A percentile compares a stretch with the other conserved stretches of the same genome.
These are phyloP conservation scores for Papilio gigon DNA, from an alignment of 2,888 invertebrate species.

Conservation along the genomic window DNA sequence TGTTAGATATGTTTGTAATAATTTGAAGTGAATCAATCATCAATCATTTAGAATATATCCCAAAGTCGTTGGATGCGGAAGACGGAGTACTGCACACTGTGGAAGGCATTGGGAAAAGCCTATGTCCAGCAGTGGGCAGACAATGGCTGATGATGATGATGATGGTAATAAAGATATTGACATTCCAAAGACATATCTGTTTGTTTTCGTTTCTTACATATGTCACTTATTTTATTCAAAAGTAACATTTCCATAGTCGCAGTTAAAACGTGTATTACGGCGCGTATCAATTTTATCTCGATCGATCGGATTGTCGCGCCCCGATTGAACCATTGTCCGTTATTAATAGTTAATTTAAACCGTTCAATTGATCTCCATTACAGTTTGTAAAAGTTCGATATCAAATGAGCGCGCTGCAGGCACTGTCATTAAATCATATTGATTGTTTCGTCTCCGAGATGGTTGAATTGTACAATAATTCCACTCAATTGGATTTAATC, in stretches of 20 bases:
- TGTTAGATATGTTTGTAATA: too few relatives aligned
- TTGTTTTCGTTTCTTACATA: too few relatives aligned
- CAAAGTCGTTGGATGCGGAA: too few relatives aligned
- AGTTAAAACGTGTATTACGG: conserved; percentile 37
- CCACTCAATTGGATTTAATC: conserved; percentile 72
- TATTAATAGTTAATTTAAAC: conserved; percentile 77
- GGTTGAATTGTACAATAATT: conserved; percentile 73
- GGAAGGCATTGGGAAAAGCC: too few relatives aligned
- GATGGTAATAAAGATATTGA: too few relatives aligned
- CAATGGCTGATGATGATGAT: too few relatives aligned
- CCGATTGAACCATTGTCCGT: conserved; percentile 70
- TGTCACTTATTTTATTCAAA: too few relatives aligned
- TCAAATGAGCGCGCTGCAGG: conserved; percentile 62
- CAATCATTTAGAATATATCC: too few relatives aligned
- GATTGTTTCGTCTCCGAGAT: conserved; percentile 66
- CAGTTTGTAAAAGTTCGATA: conserved; percentile 75
- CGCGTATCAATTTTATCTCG: conserved; percentile 42
- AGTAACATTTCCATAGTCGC: conserved; percentile 1
- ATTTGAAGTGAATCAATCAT: too few relatives aligned
- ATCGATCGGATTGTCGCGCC: conserved; percentile 63
- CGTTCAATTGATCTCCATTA: conserved; percentile 79
- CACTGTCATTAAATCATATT: conserved; percentile 73
- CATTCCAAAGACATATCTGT: too few relatives aligned
- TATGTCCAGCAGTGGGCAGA: too few relatives aligned
- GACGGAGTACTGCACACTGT: too few relatives aligned